These are phyloP conservation scores for Tetramorium parvispinum DNA, from an alignment of 1,140 invertebrate species.

Conservation along the genomic window DNA sequence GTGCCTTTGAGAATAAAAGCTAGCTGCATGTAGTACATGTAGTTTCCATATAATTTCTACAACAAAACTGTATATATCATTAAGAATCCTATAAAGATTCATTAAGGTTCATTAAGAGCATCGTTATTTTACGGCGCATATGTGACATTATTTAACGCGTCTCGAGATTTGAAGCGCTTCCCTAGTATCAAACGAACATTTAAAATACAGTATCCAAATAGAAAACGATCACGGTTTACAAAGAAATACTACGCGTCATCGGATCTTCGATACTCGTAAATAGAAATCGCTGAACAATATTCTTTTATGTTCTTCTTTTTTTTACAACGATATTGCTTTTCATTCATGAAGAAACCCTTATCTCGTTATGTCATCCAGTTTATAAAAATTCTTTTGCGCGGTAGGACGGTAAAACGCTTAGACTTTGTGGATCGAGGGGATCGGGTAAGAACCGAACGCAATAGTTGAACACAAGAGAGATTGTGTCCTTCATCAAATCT, in stretches of 20 bases:
- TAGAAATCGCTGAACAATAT: background rate
- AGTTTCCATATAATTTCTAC: background rate
- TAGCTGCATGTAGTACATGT: background rate
- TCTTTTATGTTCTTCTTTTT: background rate
- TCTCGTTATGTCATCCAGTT: background rate
- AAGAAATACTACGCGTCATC: slow-evolving; percentile 1
- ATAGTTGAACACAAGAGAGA: background rate
- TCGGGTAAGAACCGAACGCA: background rate
- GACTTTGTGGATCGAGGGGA: background rate
- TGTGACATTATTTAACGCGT: background rate
- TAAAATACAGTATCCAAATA: background rate
- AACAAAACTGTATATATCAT: slow-evolving; percentile 10
- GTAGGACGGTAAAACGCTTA: background rate
- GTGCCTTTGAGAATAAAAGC: background rate
- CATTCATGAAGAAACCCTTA: background rate
- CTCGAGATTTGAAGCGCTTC: background rate
- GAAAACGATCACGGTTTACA: background rate
- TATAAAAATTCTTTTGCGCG: background rate
- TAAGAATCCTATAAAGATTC: background rate
- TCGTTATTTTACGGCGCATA: background rate
- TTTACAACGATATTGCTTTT: background rate
- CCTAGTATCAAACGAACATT: background rate
- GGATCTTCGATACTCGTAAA: background rate
- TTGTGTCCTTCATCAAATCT: slow-evolving; percentile 9
- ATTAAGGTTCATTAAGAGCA: slow-evolving; percentile 10